Percentiles rank a stretch among this genome's conserved stretches.
Conservation (phyloP, 2,797 vertebrate genomes). For the Acanthurus leucopareius region DNA sequence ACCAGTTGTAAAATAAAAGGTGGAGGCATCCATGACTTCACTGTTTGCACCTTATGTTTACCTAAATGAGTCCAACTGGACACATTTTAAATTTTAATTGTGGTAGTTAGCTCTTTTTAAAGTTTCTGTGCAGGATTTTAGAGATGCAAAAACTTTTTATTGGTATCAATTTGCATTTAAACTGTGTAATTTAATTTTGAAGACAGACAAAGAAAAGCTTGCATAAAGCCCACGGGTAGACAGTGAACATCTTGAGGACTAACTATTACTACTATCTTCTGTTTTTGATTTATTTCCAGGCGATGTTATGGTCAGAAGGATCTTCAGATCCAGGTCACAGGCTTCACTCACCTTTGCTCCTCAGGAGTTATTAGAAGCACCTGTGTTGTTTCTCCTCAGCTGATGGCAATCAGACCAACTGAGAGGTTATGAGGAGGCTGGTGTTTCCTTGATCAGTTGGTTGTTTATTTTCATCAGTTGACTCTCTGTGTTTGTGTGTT, state of each 20-base stretch:
- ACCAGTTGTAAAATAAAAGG: slow-evolving; percentile 3
- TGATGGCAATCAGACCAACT: too few species aligned
- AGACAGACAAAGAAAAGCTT: neutral
- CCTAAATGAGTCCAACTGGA: neutral
- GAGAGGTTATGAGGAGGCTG: too few species aligned
- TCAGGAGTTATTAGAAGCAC: too few species aligned
- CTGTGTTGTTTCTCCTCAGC: too few species aligned
- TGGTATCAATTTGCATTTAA: neutral
- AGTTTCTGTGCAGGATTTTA: neutral
- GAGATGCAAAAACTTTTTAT: neutral
- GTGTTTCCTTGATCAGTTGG: too few species aligned
- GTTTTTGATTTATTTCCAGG: neutral
- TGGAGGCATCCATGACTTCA: neutral
- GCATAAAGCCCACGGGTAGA: neutral
- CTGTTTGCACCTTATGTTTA: neutral
- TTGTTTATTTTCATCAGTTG: too few species aligned
- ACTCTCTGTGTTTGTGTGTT: too few species aligned
- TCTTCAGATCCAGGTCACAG: too few species aligned
- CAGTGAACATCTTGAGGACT: neutral
- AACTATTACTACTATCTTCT: neutral
- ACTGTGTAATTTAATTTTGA: neutral
- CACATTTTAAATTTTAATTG: neutral
- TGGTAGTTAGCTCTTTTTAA: neutral
- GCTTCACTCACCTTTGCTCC: too few species aligned
- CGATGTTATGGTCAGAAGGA: neutral